Percentiles rank a stretch among this genome's conserved stretches.
Evolutionary conservation across 2,797 vertebrate genomes (phyloP).

Genomic region (Sebastes matsubarae): DNA sequence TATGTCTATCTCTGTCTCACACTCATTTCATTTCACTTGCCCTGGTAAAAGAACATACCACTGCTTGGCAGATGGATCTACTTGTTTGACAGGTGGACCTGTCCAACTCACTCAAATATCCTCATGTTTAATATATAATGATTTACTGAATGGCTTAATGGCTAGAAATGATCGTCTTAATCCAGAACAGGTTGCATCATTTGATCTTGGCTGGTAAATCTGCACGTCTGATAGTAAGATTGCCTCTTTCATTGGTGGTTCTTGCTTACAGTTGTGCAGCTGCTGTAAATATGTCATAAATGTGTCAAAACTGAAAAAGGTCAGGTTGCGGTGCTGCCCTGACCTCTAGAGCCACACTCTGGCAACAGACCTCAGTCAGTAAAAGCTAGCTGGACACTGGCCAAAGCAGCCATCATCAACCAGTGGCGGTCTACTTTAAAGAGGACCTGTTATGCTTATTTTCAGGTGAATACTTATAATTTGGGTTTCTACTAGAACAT

Average conservation of each 20-base stretch:
- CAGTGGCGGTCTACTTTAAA: neutral
- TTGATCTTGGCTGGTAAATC: neutral
- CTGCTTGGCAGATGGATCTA: neutral
- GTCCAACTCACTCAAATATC: neutral
- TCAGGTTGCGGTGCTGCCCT: neutral
- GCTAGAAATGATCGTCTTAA: neutral
- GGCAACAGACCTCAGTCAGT: conserved; percentile 5
- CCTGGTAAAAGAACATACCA: conserved; percentile 4
- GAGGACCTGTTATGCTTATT: too few species aligned
- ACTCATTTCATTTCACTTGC: neutral
- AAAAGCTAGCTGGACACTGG: conserved; percentile 19
- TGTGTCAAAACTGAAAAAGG: neutral
- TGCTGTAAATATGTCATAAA: neutral
- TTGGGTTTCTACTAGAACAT: too few species aligned
- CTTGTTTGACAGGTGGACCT: conserved; percentile 6
- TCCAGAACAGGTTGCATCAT: neutral
- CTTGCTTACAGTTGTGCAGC: neutral
- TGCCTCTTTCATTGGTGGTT: neutral
- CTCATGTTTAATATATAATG: neutral
- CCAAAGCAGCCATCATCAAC: conserved; percentile 41
- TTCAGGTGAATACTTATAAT: too few species aligned
- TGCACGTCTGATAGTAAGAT: neutral
- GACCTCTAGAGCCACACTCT: conserved; percentile 11
- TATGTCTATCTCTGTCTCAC: neutral
- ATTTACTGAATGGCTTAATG: neutral